phyloP scores from a whole-genome alignment of 2,113 vertebrate species.

The Callocephalon fimbriatum region DNA sequence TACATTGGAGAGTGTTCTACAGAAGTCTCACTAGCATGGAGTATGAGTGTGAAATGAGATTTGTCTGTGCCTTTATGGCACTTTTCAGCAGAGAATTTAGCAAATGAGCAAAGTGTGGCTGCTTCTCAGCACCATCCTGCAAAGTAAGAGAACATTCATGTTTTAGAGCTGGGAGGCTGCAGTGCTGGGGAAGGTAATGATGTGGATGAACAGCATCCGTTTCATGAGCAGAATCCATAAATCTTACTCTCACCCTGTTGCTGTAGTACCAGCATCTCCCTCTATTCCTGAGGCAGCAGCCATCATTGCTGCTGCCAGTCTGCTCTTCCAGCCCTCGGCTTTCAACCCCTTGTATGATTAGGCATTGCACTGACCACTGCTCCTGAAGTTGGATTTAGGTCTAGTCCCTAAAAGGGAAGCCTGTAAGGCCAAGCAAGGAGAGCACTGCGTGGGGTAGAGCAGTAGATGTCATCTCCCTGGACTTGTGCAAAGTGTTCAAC shows the following conservation, averaged over 20 bases:
- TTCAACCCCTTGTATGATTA: background rate
- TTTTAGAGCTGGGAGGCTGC: background rate
- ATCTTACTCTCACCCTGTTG: background rate
- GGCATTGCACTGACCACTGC: background rate
- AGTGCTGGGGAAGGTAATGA: background rate
- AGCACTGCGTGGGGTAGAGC: fast-evolving
- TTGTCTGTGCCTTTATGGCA: background rate
- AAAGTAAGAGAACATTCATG: background rate
- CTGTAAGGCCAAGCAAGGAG: background rate
- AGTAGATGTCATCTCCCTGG: too few relatives aligned
- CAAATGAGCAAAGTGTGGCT: background rate
- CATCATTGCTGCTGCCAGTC: background rate
- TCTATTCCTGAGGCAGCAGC: background rate
- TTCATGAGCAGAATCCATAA: background rate
- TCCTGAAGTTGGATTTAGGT: background rate
- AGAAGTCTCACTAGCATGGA: background rate
- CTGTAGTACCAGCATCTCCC: background rate
- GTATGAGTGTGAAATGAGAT: background rate
- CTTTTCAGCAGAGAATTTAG: background rate
- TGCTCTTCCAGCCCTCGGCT: background rate
- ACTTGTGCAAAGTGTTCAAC: too few relatives aligned
- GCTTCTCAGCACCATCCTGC: background rate
- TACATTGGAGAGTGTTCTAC: background rate
- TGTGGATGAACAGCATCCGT: background rate
- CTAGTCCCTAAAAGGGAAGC: background rate